These are phyloP conservation scores for Maniola jurtina DNA, from an alignment of 1,140 invertebrate species.

Conservation along the genomic window DNA sequence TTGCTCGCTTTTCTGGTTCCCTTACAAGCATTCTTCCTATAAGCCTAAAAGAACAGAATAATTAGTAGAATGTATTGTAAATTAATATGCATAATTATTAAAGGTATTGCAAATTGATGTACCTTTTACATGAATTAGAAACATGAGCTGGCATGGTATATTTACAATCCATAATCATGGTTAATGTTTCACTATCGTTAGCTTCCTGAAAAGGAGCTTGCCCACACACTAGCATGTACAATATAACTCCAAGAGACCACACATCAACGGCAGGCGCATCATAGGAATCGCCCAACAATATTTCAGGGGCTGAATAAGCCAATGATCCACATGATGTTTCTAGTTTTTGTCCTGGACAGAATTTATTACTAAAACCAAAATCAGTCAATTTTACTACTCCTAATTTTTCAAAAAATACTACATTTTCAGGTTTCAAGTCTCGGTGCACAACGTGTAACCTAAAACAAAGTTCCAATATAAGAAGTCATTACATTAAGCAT, in stretches of 20 bases:
- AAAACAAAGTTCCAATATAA: conserved; percentile 40
- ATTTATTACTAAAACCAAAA: conserved; percentile 99
- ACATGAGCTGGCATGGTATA: conserved; percentile 95
- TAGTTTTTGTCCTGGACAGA: conserved; percentile 97
- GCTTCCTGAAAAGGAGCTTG: conserved; percentile 98
- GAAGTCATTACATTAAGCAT: not conserved
- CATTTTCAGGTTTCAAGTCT: conserved; percentile 99
- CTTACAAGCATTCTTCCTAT: conserved; percentile 95
- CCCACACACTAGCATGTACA: conserved; percentile 99
- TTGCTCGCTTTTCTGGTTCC: conserved; percentile 94
- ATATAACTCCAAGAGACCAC: conserved; percentile 98
- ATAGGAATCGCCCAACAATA: conserved; percentile 96
- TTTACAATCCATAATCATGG: conserved; percentile 99
- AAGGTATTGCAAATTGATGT: conserved; percentile 25
- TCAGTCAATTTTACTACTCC: conserved; percentile 99
- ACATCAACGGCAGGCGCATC: conserved; percentile 98
- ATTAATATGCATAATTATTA: too few relatives aligned
- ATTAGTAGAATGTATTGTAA: not conserved
- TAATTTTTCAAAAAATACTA: conserved; percentile 98
- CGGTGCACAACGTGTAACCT: conserved; percentile 92
- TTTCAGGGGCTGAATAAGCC: conserved; percentile 99
- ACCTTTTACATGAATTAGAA: conserved; percentile 91
- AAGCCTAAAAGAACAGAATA: conserved; percentile 80
- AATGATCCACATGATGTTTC: conserved; percentile 99
- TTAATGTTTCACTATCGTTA: conserved; percentile 99